These are phyloP conservation scores for Probosciger aterrimus DNA, from an alignment of 2,113 vertebrate species.

Conservation along the genomic window DNA sequence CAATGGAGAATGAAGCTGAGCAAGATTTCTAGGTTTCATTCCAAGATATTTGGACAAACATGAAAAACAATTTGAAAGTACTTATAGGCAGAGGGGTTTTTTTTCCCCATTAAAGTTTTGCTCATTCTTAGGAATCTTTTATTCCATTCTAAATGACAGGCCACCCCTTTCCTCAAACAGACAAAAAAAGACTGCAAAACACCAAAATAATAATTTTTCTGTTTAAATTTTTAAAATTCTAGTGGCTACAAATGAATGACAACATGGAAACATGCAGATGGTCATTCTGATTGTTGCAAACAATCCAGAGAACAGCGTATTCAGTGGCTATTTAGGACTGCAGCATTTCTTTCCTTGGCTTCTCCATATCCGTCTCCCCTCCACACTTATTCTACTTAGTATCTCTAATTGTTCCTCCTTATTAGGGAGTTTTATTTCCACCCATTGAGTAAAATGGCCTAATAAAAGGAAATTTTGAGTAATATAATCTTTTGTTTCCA, in stretches of 20 bases:
- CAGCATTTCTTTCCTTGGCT: background rate
- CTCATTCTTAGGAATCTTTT: background rate
- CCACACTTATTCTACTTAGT: background rate
- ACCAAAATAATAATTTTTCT: background rate
- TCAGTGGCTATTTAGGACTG: background rate
- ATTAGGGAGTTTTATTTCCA: background rate
- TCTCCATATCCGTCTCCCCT: background rate
- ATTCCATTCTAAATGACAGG: background rate
- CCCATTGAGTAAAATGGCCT: background rate
- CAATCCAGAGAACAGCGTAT: background rate
- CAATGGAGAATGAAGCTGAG: constrained; percentile 35
- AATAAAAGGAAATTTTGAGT: constrained; percentile 2
- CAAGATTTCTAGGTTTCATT: constrained; percentile 33
- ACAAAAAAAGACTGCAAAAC: background rate
- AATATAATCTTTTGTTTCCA: background rate
- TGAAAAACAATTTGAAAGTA: constrained; percentile 21
- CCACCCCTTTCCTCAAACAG: background rate
- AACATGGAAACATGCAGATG: background rate
- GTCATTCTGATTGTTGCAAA: background rate
- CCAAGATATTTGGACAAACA: constrained; percentile 48
- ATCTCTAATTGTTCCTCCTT: background rate
- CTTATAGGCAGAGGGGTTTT: background rate
- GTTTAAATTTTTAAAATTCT: background rate
- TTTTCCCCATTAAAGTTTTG: background rate
- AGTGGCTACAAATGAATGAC: background rate